Conservation (phyloP, 2,888 invertebrate species). For the Nomada fucata region DNA sequence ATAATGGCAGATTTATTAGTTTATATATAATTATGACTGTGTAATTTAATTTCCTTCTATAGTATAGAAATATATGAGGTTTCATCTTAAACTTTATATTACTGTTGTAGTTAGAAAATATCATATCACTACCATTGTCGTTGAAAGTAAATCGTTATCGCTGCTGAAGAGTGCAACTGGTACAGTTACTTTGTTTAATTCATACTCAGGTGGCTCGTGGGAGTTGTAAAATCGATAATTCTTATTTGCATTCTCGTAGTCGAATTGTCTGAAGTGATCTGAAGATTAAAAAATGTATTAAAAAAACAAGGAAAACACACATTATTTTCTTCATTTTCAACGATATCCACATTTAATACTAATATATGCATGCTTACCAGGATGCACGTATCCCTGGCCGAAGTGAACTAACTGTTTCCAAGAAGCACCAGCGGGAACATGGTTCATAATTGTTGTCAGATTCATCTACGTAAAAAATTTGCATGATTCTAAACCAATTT, state of each 20-base stretch:
- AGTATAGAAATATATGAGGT: background rate
- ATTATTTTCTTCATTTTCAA: background rate
- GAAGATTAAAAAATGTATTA: constrained; percentile 5
- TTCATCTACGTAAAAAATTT: constrained; percentile 71
- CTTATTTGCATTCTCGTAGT: constrained; percentile 75
- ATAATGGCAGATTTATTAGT: background rate
- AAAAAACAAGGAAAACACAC: no score
- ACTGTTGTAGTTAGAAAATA: background rate
- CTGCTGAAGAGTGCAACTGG: constrained; percentile 80
- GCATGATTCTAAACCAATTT: background rate
- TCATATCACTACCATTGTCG: constrained; percentile 73
- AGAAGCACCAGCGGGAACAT: constrained; percentile 81
- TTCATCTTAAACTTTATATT: background rate
- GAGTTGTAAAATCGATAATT: constrained; percentile 77
- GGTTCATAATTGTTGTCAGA: constrained; percentile 78
- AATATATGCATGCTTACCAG: constrained; percentile 66
- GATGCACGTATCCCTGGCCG: constrained; percentile 80
- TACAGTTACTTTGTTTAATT: constrained; percentile 75
- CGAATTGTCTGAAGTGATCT: constrained; percentile 79
- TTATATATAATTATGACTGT: background rate
- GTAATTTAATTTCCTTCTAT: background rate
- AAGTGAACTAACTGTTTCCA: constrained; percentile 82
- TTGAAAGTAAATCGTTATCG: constrained; percentile 76
- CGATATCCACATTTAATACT: no score
- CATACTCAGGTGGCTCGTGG: constrained; percentile 77